These are phyloP conservation scores for Poeciliopsis occidentalis DNA, from an alignment of 2,113 vertebrate genomes.

Conservation along the genomic window DNA sequence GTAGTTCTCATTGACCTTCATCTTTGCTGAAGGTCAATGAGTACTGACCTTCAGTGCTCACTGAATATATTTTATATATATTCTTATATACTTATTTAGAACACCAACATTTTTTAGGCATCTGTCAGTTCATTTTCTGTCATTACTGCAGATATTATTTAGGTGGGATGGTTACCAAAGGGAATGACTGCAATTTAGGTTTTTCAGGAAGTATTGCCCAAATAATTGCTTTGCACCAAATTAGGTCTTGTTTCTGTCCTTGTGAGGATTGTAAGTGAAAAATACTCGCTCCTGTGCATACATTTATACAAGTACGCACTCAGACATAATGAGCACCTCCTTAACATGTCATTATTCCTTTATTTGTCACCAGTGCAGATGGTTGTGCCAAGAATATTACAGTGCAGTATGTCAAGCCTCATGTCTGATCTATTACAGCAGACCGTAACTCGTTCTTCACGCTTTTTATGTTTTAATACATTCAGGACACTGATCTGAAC, in stretches of 20 bases:
- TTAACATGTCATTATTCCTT: neutral
- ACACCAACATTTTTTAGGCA: no score
- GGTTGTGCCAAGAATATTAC: neutral
- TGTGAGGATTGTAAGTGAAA: neutral
- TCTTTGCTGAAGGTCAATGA: no score
- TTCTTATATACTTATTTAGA: no score
- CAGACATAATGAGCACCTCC: neutral
- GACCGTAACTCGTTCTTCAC: neutral
- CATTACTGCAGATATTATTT: no score
- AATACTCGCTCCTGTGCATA: neutral
- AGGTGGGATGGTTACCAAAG: no score
- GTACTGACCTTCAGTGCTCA: no score
- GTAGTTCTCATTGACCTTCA: no score
- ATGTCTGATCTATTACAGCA: neutral
- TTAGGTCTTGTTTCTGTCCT: neutral
- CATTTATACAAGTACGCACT: neutral
- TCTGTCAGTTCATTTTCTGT: no score
- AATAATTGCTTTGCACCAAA: no score
- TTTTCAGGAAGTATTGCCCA: no score
- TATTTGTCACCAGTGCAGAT: neutral
- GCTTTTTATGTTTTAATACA: neutral
- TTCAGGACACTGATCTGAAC: neutral
- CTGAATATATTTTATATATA: no score
- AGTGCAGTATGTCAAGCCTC: neutral
- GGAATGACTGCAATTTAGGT: no score